A percentile compares a stretch with the other conserved stretches of the same genome.
phyloP scores from a whole-genome alignment of 2,113 vertebrate genomes.

The Callospermophilus lateralis region DNA sequence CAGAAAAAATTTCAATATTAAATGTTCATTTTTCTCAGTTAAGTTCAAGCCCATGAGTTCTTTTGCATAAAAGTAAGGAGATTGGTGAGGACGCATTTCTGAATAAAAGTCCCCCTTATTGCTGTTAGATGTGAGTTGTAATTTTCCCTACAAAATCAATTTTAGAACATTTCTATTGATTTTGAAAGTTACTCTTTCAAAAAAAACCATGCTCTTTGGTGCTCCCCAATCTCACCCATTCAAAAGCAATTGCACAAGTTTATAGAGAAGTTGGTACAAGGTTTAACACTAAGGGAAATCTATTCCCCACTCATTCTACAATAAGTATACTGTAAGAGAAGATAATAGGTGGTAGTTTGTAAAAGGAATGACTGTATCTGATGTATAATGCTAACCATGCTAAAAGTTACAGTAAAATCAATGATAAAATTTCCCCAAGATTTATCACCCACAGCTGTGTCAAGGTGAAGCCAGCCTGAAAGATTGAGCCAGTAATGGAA shows the following conservation, averaged over 20 bases:
- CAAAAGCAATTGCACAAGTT: neutral
- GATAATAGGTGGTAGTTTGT: neutral
- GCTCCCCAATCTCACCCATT: neutral
- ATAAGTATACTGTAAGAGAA: neutral
- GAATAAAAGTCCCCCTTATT: constrained; percentile 18
- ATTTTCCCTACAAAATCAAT: constrained; percentile 28
- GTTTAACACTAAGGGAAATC: neutral
- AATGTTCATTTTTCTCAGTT: neutral
- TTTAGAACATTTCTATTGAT: constrained; percentile 30
- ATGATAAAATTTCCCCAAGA: neutral
- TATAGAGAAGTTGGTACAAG: neutral
- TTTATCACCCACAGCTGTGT: neutral
- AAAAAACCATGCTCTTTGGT: neutral
- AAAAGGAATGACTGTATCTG: neutral
- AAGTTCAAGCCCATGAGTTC: neutral
- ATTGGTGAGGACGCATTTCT: neutral
- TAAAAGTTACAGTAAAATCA: neutral
- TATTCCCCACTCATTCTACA: constrained; percentile 9
- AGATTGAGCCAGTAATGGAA: neutral
- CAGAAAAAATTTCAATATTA: constrained; percentile 9
- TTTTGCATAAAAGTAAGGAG: neutral
- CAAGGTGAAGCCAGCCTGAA: neutral
- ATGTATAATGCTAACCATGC: neutral
- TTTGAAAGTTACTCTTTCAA: constrained; percentile 23
- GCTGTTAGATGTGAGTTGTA: neutral